Evolutionary conservation across 2,113 vertebrate genomes (phyloP), one percentile per base, ranked within the genome.

Genomic region (Sclerurus mexicanus): DNA sequence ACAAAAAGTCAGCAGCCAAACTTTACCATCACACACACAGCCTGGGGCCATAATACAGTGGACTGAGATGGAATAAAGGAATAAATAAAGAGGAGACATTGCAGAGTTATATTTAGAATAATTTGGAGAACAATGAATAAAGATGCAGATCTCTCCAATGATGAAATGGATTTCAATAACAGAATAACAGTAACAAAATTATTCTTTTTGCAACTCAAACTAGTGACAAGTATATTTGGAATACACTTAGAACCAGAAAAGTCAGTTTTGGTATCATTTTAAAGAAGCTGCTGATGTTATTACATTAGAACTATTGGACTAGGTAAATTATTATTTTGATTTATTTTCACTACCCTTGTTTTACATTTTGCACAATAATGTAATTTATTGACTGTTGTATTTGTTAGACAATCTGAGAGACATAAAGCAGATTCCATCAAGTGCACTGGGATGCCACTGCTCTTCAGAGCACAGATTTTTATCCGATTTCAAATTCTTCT

Each of bases 1-100:
- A 15, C 42, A 90, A 83, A 63, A 88, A 85, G 82, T 50, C 67
- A 80, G 76, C 7, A 59, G 53, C 23, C 80, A 91, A 35, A 76
- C 19, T 56, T 93, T 4, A 59, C 7, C 17, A 64, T 73, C 27
- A 18, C 28, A 14, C 27, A 15, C 19, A 7, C 4, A 35, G 35
- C 21, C 68, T 30, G 89, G 40, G 44, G 44, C 21, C 35, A 53
- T 0, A 1, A 69, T 31, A 44, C 40, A 53, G 62, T 10, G 30
- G 12, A 46, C 10, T 37, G 30, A 77, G 14, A 71, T 10, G 47
- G 28, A 35, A 76, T 35, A 67, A 30, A 78, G 15, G 44, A 90
- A 74, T 49, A 88, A 78, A 78, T 24, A 35, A 87, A 74, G 23
- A 80, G 9, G 35, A 73, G 15, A 83, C 9, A 37, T 5, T 28